phyloP scores from a whole-genome alignment of 2,113 vertebrate genomes.

The Zosterops japonicus region DNA sequence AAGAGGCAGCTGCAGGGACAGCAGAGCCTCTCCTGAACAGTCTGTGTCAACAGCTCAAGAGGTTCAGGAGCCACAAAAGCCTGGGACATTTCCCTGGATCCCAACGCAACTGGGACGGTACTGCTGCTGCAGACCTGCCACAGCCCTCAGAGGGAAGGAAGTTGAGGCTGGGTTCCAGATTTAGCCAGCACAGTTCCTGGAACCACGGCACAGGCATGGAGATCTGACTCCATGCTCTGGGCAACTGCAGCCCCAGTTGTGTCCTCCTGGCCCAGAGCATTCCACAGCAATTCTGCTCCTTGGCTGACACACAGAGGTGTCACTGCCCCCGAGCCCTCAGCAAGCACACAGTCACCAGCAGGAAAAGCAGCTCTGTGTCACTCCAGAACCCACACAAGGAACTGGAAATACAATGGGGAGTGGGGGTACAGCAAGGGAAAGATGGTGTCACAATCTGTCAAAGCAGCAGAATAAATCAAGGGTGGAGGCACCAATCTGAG shows the following conservation, averaged over 20 bases:
- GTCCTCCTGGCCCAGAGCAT: not conserved
- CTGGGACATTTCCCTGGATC: not conserved
- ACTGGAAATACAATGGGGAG: not conserved
- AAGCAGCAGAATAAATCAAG: not conserved
- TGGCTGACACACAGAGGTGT: not conserved
- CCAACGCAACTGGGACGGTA: not conserved
- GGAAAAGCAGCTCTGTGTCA: not conserved
- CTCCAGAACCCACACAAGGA: not conserved
- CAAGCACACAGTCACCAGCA: not conserved
- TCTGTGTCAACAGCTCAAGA: not conserved
- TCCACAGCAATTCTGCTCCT: not conserved
- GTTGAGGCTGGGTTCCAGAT: not conserved
- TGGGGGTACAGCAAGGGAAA: accelerated
- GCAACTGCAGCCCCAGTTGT: accelerated
- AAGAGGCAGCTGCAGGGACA: not conserved
- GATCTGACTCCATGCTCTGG: not conserved
- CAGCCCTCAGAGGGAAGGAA: not conserved
- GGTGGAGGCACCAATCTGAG: not conserved
- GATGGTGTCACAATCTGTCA: not conserved
- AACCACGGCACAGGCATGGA: accelerated
- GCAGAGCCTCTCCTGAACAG: not conserved
- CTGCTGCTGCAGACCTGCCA: accelerated
- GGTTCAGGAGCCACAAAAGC: not conserved
- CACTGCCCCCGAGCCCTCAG: not conserved
- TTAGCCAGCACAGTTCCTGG: not conserved